Evolutionary conservation across 2,888 invertebrate genomes (phyloP).

Genomic region (Nymphalis polychloros): DNA sequence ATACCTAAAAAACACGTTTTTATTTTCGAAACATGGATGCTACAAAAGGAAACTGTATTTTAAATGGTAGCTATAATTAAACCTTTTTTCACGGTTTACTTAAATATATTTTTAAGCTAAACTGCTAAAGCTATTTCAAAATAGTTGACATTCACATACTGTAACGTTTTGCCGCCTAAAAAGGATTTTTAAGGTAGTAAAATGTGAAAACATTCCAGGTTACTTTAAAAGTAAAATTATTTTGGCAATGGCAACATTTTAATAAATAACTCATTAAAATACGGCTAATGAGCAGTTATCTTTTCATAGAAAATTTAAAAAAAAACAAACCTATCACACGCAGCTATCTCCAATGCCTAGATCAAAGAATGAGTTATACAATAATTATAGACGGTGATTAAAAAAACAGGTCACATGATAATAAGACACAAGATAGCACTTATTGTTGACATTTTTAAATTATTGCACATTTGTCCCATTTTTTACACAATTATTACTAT

Average conservation of each 20-base stretch:
- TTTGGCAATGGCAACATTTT: background rate
- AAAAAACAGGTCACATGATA: constrained; percentile 47
- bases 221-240: no score
- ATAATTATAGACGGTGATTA: constrained; percentile 40
- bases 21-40: background rate
- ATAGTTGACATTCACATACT: background rate
- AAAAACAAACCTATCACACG: constrained; percentile 17
- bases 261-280: background rate
- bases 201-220: background rate
- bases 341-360: constrained; percentile 17
- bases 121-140: background rate
- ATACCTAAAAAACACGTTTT: constrained; percentile 12
- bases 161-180: background rate
- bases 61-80: constrained; percentile 4
- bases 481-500: constrained; percentile 42
- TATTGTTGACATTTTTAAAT: constrained; percentile 44
- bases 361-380: constrained; percentile 29
- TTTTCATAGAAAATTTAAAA: background rate
- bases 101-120: background rate
- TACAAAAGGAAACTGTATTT: constrained; percentile 11
- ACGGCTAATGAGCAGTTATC: background rate
- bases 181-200: background rate
- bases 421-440: constrained; percentile 35
- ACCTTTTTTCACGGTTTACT: background rate
- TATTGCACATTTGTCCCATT: constrained; percentile 46